Evolutionary conservation across 2,113 vertebrate species (phyloP), one percentile per base, ranked within the genome.

Genomic region (Tauraco erythrolophus): DNA sequence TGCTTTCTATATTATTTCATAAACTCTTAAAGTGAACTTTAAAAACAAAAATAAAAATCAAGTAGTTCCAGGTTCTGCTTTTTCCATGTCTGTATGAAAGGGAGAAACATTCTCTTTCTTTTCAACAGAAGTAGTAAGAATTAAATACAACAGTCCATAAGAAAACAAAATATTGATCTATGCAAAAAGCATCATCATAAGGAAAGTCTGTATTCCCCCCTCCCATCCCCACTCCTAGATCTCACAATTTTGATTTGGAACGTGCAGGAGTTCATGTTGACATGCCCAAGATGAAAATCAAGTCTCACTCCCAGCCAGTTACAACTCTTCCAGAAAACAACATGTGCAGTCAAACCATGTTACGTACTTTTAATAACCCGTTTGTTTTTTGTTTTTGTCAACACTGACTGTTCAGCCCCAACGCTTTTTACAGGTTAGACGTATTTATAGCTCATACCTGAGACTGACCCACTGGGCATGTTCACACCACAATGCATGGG

Each of bases 401-500:
- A 95, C 85, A 92, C 81, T 90, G 93, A 92, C 87, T 51, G 85
- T 39, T 96, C 95, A 96, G 94, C 92, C 96, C 92, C 94, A 93
- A 97, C 68, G 90, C 97, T 97, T 95, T 97, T 95, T 96, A 96
- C 93, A 96, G 95, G 96, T 97, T 95, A 96, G 90, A 96, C 83
- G 94, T 97, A 97, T 96, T 95, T 97, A 97, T 97, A 95, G 95
- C 95, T 97, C 97, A 96, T 97, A 94, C 97, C 95, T 94, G 96
- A 97, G 94, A 97, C 96, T 97, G 97, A 96, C 93, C 96, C 97
- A 96, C 97, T 94, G 97, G 93, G 96, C 94, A 95, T 95, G 94
- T 96, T 97, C 96, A 96, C 97, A 96, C 97, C 97, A 96, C 94
- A 95, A 95, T 96, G 96, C 96, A 97, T 96, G 96, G 96, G 96